Percentiles rank a stretch among this genome's conserved stretches.
Evolutionary conservation across 2,797 vertebrate genomes (phyloP).

Genomic region (Eulemur coronatus): DNA sequence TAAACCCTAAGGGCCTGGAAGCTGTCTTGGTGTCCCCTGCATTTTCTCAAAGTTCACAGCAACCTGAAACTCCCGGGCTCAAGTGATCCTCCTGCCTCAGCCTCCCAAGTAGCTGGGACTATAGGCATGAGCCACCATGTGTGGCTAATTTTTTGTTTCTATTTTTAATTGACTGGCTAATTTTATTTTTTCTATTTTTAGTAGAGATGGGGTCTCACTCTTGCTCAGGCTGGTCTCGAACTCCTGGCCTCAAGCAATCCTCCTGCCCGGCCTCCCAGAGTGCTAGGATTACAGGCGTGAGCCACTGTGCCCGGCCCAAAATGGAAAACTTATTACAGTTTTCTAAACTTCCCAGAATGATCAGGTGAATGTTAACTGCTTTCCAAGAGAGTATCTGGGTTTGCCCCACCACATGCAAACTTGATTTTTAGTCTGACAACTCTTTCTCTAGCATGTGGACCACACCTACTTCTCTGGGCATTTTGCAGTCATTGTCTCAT

Average conservation of each 20-base stretch:
- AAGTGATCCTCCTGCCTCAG: no score
- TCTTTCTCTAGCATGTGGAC: not conserved
- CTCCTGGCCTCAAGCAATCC: no score
- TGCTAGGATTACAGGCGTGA: no score
- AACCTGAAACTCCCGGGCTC: no score
- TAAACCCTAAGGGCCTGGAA: not conserved
- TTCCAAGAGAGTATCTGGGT: not conserved
- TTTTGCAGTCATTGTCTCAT: not conserved
- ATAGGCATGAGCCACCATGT: accelerated
- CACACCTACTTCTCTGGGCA: not conserved
- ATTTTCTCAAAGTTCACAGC: not conserved
- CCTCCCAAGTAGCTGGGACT: no score
- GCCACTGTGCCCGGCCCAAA: accelerated
- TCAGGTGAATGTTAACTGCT: not conserved
- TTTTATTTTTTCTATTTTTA: no score
- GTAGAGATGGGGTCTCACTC: no score
- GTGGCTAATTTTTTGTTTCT: no score
- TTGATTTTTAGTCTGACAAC: not conserved
- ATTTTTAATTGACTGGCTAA: no score
- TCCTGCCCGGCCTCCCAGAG: no score
- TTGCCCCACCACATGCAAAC: not conserved
- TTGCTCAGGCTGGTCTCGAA: no score
- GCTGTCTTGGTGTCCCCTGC: not conserved
- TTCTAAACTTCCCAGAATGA: not conserved
- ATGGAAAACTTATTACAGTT: not conserved